Evolutionary conservation across 2,113 vertebrate species (phyloP).

Genomic region (Zapornia atra): DNA sequence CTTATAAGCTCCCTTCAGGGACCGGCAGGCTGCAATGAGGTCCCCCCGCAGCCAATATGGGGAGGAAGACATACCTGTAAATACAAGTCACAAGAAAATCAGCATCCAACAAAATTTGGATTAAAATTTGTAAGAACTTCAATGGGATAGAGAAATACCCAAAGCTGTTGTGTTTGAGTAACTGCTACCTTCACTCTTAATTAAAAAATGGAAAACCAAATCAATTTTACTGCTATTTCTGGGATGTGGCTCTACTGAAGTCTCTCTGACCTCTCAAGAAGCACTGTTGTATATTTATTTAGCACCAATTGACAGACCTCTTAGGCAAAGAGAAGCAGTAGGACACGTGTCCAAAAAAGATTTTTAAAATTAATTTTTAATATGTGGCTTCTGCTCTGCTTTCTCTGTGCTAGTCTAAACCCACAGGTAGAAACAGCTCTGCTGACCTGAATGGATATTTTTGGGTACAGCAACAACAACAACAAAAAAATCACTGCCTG

Average conservation of each 20-base stretch:
- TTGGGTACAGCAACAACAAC: neutral
- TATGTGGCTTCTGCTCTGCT: neutral
- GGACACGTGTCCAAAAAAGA: accelerated
- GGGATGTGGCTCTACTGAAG: neutral
- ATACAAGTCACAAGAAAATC: neutral
- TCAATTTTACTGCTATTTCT: neutral
- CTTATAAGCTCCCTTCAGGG: no score
- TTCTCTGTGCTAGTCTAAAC: neutral
- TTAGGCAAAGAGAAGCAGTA: neutral
- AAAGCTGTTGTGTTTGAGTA: neutral
- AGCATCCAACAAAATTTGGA: neutral
- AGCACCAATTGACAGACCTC: neutral
- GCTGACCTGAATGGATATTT: neutral
- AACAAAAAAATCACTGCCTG: neutral
- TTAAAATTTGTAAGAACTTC: neutral
- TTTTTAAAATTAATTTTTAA: neutral
- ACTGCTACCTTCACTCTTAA: neutral
- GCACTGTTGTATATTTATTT: neutral
- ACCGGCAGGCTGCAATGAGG: no score
- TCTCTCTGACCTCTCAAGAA: neutral
- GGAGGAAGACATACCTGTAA: neutral
- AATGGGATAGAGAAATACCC: neutral
- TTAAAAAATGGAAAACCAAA: neutral
- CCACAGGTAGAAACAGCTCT: neutral
- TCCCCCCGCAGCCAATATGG: no score